Evolutionary conservation across 2,888 invertebrate species (phyloP).

Genomic region (Drosophila demipolita): DNA sequence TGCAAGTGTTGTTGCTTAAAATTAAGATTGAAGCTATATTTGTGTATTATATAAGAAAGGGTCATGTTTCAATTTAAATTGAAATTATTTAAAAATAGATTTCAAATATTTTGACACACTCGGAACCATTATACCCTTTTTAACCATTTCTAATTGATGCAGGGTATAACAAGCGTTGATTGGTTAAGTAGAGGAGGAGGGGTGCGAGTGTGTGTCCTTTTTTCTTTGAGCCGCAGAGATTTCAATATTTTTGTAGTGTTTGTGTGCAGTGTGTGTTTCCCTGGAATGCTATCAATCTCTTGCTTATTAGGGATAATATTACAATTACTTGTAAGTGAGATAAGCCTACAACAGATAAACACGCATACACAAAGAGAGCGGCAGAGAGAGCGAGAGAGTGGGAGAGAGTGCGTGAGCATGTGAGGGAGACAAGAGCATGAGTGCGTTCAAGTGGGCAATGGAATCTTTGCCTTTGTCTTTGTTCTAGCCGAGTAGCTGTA

Average conservation of each 20-base stretch:
- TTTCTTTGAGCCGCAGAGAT: constrained; percentile 43
- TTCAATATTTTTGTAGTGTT: constrained; percentile 47
- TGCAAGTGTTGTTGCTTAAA: not conserved
- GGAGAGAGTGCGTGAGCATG: not conserved
- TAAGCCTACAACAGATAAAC: constrained; percentile 57
- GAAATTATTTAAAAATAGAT: not conserved
- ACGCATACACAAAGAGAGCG: not conserved
- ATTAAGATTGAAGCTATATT: not conserved
- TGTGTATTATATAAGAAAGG: not conserved
- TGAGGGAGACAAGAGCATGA: constrained; percentile 23
- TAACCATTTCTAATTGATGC: not conserved
- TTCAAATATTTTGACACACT: not conserved
- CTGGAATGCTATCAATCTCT: constrained; percentile 78
- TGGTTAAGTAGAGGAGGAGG: not conserved
- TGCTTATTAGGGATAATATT: constrained; percentile 81
- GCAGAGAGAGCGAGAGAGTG: not conserved
- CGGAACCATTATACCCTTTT: not conserved
- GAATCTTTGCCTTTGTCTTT: constrained; percentile 12
- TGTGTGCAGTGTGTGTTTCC: constrained; percentile 41
- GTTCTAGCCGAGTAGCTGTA: constrained; percentile 9
- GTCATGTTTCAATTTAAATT: not conserved
- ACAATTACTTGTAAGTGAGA: constrained; percentile 80
- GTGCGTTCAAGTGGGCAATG: constrained; percentile 49
- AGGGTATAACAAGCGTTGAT: not conserved
- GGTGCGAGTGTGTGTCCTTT: constrained; percentile 67